Conservation (phyloP, 2,113 vertebrate genomes). For the Mormyrus lacerda region DNA sequence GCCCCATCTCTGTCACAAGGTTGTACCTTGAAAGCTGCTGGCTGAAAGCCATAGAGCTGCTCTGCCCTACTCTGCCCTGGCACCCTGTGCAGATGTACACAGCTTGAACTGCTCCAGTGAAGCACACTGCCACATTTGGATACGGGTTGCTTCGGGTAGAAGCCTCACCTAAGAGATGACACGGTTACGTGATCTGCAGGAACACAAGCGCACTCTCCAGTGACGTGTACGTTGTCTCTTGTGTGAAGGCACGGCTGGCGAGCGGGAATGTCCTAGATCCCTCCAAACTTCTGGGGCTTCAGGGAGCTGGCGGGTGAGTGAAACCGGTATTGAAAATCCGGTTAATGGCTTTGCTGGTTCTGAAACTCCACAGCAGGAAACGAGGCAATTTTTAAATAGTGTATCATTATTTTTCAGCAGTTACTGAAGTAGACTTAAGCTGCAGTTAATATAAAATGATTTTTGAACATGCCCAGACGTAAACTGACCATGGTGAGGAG, state of each 20-base stretch:
- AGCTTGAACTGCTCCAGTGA: background rate
- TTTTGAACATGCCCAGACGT: background rate
- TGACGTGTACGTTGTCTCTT: conserved; percentile 27
- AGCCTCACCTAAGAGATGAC: background rate
- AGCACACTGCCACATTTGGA: background rate
- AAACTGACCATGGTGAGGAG: background rate
- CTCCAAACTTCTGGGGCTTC: conserved; percentile 62
- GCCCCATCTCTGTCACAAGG: background rate
- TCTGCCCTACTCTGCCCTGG: background rate
- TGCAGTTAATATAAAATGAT: background rate
- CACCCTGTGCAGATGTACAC: background rate
- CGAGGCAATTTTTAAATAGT: background rate
- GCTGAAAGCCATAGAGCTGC: background rate
- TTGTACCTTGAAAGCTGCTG: background rate
- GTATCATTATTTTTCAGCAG: background rate
- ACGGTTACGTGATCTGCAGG: background rate
- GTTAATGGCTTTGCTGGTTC: background rate
- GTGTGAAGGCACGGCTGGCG: conserved; percentile 60
- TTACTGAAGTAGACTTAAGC: background rate
- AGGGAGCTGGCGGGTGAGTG: conserved; percentile 70
- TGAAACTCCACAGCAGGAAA: background rate
- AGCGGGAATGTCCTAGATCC: conserved; percentile 59
- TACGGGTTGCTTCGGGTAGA: background rate
- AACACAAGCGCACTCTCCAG: background rate
- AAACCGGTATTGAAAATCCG: background rate